A percentile compares a stretch with the other conserved stretches of the same genome.
Evolutionary conservation across 2,113 vertebrate genomes (phyloP).

Genomic region (Ramphastos sulfuratus): DNA sequence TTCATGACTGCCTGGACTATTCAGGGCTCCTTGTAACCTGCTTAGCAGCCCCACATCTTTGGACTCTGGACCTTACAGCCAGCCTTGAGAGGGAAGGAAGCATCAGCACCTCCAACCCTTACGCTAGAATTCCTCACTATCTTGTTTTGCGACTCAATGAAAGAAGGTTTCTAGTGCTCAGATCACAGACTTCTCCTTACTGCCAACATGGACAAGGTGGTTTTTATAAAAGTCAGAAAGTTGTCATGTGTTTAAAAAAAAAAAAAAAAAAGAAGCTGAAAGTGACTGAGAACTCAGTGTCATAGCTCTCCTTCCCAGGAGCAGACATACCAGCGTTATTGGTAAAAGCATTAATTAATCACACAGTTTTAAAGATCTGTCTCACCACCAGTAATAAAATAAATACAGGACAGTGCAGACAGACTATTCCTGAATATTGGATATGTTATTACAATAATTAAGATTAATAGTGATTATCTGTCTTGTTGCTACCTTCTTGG

Average conservation of each 20-base stretch:
- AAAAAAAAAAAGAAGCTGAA: neutral
- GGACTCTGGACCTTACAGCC: neutral
- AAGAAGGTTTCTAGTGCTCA: neutral
- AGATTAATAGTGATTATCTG: constrained; percentile 74
- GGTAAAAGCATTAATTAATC: constrained; percentile 72
- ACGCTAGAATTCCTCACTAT: neutral
- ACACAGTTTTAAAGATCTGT: constrained; percentile 66
- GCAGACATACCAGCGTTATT: constrained; percentile 45
- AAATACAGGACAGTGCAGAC: constrained; percentile 45
- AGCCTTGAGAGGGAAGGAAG: neutral
- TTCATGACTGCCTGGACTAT: neutral
- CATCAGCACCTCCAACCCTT: neutral
- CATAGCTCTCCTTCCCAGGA: constrained; percentile 10
- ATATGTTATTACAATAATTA: constrained; percentile 73
- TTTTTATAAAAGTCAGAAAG: neutral
- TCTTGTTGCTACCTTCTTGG: constrained; percentile 60
- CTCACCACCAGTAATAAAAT: constrained; percentile 69
- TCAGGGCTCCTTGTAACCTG: neutral
- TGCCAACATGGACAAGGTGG: neutral
- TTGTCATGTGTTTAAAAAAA: neutral
- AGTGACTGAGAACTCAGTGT: constrained; percentile 9
- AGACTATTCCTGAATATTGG: constrained; percentile 64
- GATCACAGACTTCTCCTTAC: neutral
- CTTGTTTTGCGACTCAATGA: neutral
- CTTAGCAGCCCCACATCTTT: neutral